Percentiles rank a stretch among this genome's conserved stretches.
These are phyloP conservation scores for Drosophila pegasa DNA, from an alignment of 2,888 invertebrate species.

Conservation along the genomic window DNA sequence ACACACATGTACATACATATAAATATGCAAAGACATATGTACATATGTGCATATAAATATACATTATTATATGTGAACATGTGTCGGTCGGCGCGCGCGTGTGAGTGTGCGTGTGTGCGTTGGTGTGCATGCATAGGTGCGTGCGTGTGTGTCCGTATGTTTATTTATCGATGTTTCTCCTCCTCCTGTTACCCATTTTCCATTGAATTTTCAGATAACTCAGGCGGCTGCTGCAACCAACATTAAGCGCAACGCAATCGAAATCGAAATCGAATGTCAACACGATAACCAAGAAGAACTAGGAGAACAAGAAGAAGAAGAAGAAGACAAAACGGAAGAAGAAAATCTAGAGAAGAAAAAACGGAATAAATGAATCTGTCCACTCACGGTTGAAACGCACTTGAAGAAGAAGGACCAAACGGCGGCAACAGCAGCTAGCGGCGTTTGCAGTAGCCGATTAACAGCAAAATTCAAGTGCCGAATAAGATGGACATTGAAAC, in stretches of 20 bases:
- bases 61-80: background rate
- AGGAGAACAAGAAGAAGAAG: background rate
- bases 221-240: slow-evolving; percentile 48
- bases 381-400: background rate
- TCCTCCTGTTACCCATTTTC: slow-evolving; percentile 41
- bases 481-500: slow-evolving; percentile 84
- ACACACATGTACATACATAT: background rate
- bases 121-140: slow-evolving; percentile 4
- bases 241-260: slow-evolving; percentile 28
- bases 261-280: slow-evolving; percentile 51
- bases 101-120: slow-evolving; percentile 13
- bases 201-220: slow-evolving; percentile 34
- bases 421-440: slow-evolving; percentile 26
- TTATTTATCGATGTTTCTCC: slow-evolving; percentile 60
- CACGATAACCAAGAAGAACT: slow-evolving; percentile 25
- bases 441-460: slow-evolving; percentile 39
- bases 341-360: too few relatives aligned
- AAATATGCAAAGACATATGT: background rate
- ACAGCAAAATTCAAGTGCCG: slow-evolving; percentile 41
- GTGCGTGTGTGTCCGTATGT: slow-evolving; percentile 26
- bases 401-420: slow-evolving; percentile 4
- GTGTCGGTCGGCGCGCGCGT: slow-evolving; percentile 8
- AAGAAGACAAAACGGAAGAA: background rate
- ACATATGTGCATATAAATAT: slow-evolving; percentile 2
- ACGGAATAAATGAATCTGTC: background rate